Evolutionary conservation across 2,113 vertebrate species (phyloP).

Genomic region (Triplophysa rosa): DNA sequence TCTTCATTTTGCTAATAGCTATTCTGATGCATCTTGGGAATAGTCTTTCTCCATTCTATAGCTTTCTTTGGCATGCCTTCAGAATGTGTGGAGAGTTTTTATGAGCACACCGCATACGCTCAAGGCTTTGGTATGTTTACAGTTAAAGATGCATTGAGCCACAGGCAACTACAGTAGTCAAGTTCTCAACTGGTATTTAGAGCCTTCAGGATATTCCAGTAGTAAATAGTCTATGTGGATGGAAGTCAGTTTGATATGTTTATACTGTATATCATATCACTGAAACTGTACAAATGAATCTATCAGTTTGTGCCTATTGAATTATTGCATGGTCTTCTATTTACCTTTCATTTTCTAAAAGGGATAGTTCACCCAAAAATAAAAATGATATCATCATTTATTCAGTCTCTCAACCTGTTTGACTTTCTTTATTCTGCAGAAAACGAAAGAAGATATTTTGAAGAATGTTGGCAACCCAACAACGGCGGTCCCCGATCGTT

Average conservation of each 20-base stretch:
- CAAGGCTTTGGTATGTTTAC: slow-evolving; percentile 37
- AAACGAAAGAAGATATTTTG: too few relatives aligned
- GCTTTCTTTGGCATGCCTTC: neutral
- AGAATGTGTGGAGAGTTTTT: neutral
- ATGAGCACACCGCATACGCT: neutral
- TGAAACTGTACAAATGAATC: neutral
- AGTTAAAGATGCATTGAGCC: slow-evolving; percentile 4
- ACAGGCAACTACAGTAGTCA: neutral
- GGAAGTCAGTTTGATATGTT: neutral
- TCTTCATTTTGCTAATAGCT: neutral
- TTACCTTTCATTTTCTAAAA: neutral
- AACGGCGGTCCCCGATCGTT: too few relatives aligned
- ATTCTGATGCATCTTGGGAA: slow-evolving; percentile 1
- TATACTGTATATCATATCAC: neutral
- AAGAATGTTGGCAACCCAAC: too few relatives aligned
- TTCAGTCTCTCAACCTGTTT: too few relatives aligned
- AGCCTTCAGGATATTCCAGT: slow-evolving; percentile 5
- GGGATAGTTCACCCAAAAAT: too few relatives aligned
- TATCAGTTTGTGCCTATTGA: neutral
- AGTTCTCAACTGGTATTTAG: slow-evolving; percentile 27
- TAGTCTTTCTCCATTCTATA: neutral
- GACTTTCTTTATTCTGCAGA: too few relatives aligned
- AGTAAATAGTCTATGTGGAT: neutral
- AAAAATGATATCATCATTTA: too few relatives aligned
- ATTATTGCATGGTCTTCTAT: neutral